Evolutionary conservation across 53 echinoderm and acorn worm genomes (phyloP), one percentile per base, ranked within the genome.

Genomic region (Henricia sp.): DNA sequence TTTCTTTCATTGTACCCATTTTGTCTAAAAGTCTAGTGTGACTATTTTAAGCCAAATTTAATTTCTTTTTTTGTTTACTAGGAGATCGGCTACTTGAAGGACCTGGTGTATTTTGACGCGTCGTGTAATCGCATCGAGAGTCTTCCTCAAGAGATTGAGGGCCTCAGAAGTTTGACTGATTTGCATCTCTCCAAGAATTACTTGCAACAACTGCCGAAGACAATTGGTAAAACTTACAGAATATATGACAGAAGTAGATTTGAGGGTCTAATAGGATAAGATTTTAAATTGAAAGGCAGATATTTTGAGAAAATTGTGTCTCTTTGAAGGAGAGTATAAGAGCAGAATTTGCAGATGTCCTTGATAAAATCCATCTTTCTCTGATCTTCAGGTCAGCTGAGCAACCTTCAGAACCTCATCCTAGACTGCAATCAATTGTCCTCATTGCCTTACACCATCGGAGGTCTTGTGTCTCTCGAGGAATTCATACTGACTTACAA

Each of bases 141-240:
- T 23, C 71, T 96, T 1, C 96, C 96, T 0, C 33, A 71, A 0
- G 88, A 94, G 59, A 96, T 92, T 55, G 70, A 90, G 28, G 86
- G 92, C 1, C 87, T 91, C 74, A 86, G 88, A 35, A 91, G 92
- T 27, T 83, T 96, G 9, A 92, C 90, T 9, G 96, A 96, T 39
- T 85, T 96, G 5, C 96, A 96, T 68, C 94, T 96, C 32, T 96
- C 96, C 41, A 93, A 91, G 83, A 96, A 96, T 52, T 93, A 93
- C 59, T 88, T 96, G 27, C 91, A 91, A 70, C 72, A 84, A 13
- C 91, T 96, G 52, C 96, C 96, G 35, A 86, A 88, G 1, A 90
- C 88, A 23, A 63, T 96, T n/a, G 96, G 96, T 96, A 32, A 72
- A 21, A 21, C 38, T 26, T 26, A 21, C 11, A 12, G 28, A 6